Conservation (phyloP, 2,113 vertebrate species). For the Typhlomys cinereus region DNA sequence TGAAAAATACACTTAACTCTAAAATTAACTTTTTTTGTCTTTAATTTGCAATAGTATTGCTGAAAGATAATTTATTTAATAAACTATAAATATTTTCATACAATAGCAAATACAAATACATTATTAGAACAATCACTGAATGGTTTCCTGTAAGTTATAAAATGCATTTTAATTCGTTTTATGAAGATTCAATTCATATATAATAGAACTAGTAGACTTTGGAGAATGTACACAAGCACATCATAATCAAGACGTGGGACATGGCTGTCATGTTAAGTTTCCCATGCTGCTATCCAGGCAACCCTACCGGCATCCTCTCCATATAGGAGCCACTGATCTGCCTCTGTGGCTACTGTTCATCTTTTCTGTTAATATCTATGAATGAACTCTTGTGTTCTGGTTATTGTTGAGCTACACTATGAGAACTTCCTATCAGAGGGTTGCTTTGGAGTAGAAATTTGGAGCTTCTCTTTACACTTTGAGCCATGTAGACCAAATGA, state of each 20-base stretch:
- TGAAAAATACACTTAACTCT: background rate
- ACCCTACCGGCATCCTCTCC: no score
- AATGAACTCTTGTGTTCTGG: background rate
- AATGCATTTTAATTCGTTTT: background rate
- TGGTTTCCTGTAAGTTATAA: background rate
- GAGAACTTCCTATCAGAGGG: background rate
- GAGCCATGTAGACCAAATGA: background rate
- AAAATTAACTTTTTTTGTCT: background rate
- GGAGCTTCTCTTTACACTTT: background rate
- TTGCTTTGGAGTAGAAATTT: background rate
- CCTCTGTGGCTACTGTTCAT: background rate
- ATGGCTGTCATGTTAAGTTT: background rate
- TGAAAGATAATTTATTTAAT: background rate
- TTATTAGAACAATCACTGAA: background rate
- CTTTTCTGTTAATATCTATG: background rate
- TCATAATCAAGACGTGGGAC: background rate
- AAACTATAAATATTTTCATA: background rate
- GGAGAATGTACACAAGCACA: background rate
- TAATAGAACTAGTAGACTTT: background rate
- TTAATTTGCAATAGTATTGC: background rate
- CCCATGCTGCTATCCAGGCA: background rate
- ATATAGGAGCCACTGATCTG: background rate
- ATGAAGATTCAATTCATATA: background rate
- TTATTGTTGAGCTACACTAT: background rate
- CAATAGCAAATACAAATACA: background rate